Percentiles rank a stretch among this genome's conserved stretches.
These are phyloP conservation scores for Eristalinus sepulchralis DNA, from an alignment of 2,888 invertebrate genomes.

Conservation along the genomic window DNA sequence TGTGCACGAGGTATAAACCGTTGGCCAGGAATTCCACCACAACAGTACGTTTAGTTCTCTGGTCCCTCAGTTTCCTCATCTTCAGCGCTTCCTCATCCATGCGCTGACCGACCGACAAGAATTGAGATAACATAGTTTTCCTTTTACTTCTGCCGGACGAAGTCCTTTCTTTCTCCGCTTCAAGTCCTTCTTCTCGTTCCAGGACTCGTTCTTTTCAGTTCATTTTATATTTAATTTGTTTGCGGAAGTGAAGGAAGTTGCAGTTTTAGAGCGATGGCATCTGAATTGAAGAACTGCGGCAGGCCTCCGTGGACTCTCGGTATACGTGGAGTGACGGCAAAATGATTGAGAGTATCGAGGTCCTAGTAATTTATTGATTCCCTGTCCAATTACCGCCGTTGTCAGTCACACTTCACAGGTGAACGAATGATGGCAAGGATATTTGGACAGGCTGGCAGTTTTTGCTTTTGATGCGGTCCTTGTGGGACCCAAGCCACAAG, in stretches of 20 bases:
- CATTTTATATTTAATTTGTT: conserved; percentile 45
- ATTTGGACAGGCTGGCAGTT: too few relatives aligned
- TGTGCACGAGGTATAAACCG: conserved; percentile 19
- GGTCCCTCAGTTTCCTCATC: not conserved
- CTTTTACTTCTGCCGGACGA: conserved; percentile 30
- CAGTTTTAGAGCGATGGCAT: not conserved
- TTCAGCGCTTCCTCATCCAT: not conserved
- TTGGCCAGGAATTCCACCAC: conserved; percentile 22
- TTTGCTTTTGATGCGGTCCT: too few relatives aligned
- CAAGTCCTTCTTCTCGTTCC: not conserved
- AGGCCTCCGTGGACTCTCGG: not conserved
- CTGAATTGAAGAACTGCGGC: not conserved
- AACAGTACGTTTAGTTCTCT: not conserved
- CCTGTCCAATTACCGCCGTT: not conserved
- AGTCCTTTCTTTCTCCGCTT: not conserved
- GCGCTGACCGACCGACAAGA: conserved; percentile 11
- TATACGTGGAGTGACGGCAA: not conserved
- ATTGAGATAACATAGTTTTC: conserved; percentile 58
- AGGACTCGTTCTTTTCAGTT: conserved; percentile 1
- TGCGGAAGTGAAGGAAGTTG: conserved; percentile 28
- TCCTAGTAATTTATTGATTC: not conserved
- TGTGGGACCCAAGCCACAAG: not conserved
- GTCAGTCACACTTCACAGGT: not conserved
- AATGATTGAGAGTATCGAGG: not conserved
- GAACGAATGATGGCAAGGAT: not conserved